Evolutionary conservation across 2,113 vertebrate species (phyloP), one percentile per base, ranked within the genome.

Genomic region (Entomyzon cyanotis): DNA sequence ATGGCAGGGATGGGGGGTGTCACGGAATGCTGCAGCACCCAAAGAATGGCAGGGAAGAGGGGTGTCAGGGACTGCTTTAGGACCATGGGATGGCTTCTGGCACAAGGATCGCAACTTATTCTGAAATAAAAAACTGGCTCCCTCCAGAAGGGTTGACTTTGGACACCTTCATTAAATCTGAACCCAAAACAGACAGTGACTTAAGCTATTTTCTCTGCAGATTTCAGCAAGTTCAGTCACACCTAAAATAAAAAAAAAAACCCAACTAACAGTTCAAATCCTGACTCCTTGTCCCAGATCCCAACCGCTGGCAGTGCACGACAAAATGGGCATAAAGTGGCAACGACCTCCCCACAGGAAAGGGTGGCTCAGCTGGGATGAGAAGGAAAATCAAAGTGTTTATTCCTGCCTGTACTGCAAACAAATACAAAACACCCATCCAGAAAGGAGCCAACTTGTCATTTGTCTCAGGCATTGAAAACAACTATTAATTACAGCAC

Each of bases 291-390:
- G 50, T 19, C 47, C 60, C 11, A 30, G 41, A 30, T 25, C 17
- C 49, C 47, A 49, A 10, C 28, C 4, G 11, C 44, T 11, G 46
- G 7, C 37, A 31, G 39, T 0, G 12, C 16, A 30, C 5, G 7
- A 22, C 5, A 23, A 8, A 55, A 63, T 0, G 15, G n/a, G 31
- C 53, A 39, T 37, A 2, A 5, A 60, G 33, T 0, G 16, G 18
- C 25, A 82, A 42, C 2, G 2, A 2, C 4, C 11, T 25, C 42
- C 59, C 50, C 25, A 10, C 28, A 16, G 55, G 42, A 39, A 80
- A 39, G 49, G 69, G 52, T 7, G 47, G 74, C 33, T 76, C 64
- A 17, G 25, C 65, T 33, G 60, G 71, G 50, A 64, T 5, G 15
- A 27, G 25, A 31, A 22, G 25, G 18, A 62, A 50, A 55, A 13